These are phyloP conservation scores for Gonioctena quinquepunctata DNA, from an alignment of 1,140 invertebrate species.

Conservation along the genomic window DNA sequence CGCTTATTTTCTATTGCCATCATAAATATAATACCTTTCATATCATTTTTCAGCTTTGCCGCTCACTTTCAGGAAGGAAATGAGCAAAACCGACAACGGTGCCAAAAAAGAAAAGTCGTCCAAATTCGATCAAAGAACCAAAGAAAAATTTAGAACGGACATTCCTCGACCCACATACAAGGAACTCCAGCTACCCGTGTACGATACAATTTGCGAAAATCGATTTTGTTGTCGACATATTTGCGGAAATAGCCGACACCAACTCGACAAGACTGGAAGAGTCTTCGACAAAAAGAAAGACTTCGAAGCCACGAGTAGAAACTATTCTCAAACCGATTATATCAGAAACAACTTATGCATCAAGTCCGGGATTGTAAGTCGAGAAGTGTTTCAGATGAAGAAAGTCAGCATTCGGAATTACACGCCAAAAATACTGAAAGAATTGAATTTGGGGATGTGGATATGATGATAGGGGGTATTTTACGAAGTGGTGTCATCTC, in stretches of 20 bases:
- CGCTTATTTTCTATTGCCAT: too few relatives aligned
- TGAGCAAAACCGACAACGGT: conserved; percentile 42
- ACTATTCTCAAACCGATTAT: conserved; percentile 55
- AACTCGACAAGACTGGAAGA: not conserved
- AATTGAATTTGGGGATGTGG: conserved; percentile 54
- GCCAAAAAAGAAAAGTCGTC: conserved; percentile 36
- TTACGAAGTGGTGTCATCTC: too few relatives aligned
- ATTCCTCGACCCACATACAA: conserved; percentile 22
- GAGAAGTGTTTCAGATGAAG: conserved; percentile 38
- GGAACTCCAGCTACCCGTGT: not conserved
- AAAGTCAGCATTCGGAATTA: conserved; percentile 66
- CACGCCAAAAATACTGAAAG: conserved; percentile 66
- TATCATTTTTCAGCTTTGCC: not conserved
- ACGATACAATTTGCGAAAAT: not conserved
- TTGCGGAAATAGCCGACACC: not conserved
- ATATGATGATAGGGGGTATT: too few relatives aligned
- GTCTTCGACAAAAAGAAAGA: not conserved
- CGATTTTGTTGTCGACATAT: not conserved
- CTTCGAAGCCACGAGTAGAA: not conserved
- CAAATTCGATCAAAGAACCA: conserved; percentile 26
- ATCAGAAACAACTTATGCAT: conserved; percentile 64
- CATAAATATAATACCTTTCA: too few relatives aligned
- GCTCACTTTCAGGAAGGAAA: conserved; percentile 24
- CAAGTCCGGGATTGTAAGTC: conserved; percentile 62
- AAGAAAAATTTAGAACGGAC: conserved; percentile 49